A percentile compares a stretch with the other conserved stretches of the same genome.
These are phyloP conservation scores for Ornithorhynchus anatinus DNA, from an alignment of 2,113 vertebrate species.

Conservation along the genomic window DNA sequence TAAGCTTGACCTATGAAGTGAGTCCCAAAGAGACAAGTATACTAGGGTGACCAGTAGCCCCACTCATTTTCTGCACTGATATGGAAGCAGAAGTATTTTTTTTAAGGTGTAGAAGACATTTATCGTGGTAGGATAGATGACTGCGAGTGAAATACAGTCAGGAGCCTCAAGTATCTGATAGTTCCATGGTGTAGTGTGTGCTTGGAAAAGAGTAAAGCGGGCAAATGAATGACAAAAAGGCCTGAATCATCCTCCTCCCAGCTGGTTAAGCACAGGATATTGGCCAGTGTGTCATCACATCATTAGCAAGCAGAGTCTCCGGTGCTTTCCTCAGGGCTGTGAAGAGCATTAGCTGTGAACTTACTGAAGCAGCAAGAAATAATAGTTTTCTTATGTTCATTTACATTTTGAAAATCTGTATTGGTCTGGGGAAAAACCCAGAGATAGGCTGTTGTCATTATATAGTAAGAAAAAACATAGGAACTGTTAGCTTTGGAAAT, in stretches of 20 bases:
- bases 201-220: not conserved
- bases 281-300: constrained; percentile 2
- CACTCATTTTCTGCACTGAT: no score
- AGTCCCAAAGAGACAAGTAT: no score
- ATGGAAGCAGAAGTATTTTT: no score
- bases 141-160: not conserved
- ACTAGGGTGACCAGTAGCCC: no score
- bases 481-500: not conserved
- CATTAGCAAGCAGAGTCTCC: not conserved
- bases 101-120: no score
- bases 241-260: not conserved
- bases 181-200: not conserved
- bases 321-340: not conserved
- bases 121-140: no score
- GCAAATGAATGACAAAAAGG: not conserved
- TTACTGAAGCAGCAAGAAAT: not conserved
- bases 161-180: not conserved
- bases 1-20: no score
- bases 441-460: not conserved
- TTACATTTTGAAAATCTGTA: not conserved
- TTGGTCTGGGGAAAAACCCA: not conserved
- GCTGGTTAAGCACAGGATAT: not conserved
- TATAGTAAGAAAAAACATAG: not conserved
- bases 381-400: no score
- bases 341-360: not conserved